Evolutionary conservation across 1,140 invertebrate species (phyloP), one percentile per base, ranked within the genome.

Genomic region (Lysiphlebus fabarum): DNA sequence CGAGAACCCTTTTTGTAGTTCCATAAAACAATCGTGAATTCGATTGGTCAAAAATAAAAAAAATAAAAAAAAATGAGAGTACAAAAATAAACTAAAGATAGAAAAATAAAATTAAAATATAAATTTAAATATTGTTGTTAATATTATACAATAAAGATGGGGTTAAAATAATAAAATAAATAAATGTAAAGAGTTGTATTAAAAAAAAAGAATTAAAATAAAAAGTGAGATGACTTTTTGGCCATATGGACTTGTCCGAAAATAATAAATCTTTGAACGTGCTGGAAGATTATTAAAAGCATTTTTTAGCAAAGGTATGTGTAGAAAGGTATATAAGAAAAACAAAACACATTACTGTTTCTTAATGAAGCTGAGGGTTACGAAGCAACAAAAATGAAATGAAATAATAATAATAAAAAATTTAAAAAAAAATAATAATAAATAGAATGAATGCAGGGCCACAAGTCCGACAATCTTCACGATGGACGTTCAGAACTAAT

Each of bases 261-360:
- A 78, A 79, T 79, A 79, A 79, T 79, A 79, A 79, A 79, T 79
- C 77, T 79, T 72, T 59, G 71, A 70, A 63, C 67, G 69, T 69
- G 69, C 61, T 69, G 70, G 65, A 69, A 66, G 72, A 78, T 78
- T 78, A 79, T 78, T 79, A 78, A 79, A 78, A 78, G 68, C 58
- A 56, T 59, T 56, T 43, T 6, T 49, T 26, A 26, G 17, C 17
- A 26, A 33, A 37, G 64, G 34, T 37, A 51, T 11, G 7, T 40
- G 10, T 11, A 58, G 53, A 62, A 61, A 66, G 56, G 55, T 62
- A 65, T 67, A 65, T 60, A 59, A 65, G 63, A 77, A 69, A 79
- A 78, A 76, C 75, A 77, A 79, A 78, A 79, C 72, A 70, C 72
- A 75, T 74, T 75, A 76, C 70, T 71, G 73, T 77, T 78, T 76